These are phyloP conservation scores for Dolichallabes microphthalmus DNA, from an alignment of 2,113 vertebrate species.

Conservation along the genomic window DNA sequence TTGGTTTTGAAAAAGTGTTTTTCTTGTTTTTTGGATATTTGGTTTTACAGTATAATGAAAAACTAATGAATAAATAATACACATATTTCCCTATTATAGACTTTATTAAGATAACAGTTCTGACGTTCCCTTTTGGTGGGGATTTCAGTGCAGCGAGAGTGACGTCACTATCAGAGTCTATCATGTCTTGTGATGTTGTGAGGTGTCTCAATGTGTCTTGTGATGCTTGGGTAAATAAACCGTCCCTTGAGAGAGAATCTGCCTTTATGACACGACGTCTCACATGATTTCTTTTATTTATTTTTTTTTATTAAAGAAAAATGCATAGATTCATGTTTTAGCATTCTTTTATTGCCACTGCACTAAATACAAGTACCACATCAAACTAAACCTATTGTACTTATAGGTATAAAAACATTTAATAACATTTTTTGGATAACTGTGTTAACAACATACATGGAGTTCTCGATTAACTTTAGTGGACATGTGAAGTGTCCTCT, in stretches of 20 bases:
- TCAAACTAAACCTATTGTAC: not conserved
- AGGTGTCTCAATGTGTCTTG: slow-evolving; percentile 2
- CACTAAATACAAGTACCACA: not conserved
- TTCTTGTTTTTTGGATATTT: no score
- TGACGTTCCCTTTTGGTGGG: not conserved
- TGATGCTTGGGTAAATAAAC: not conserved
- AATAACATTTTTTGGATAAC: not conserved
- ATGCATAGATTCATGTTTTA: not conserved
- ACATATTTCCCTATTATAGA: no score
- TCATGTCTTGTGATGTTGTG: slow-evolving; percentile 7
- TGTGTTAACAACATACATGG: not conserved
- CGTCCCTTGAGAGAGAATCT: not conserved
- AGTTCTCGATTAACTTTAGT: not conserved
- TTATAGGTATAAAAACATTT: not conserved
- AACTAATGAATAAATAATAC: no score
- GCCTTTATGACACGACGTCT: not conserved
- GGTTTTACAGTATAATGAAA: no score
- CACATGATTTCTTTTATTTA: not conserved
- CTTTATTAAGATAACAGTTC: not conserved
- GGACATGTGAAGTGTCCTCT: not conserved
- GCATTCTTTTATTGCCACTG: not conserved
- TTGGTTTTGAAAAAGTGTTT: no score
- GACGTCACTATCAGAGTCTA: not conserved
- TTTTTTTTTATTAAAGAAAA: no score
- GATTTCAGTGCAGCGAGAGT: not conserved